Base-by-base conservation (phyloP, 1,140 invertebrate genomes). In the Lethocerus indicus region DNA sequence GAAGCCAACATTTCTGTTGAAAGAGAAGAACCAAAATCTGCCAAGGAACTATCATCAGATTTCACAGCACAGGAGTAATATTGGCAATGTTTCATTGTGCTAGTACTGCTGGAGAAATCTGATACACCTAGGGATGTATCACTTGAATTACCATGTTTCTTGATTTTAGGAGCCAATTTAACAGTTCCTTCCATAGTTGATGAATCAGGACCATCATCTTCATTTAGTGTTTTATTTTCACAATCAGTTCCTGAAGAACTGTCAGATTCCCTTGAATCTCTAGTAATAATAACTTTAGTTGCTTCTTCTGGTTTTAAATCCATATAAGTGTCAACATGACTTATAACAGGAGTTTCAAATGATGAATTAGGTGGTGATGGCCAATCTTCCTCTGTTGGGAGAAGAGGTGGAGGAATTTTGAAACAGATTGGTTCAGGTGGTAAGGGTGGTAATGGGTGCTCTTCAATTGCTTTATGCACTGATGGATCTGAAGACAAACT, bases 251-350 rank as follows among this genome's bases (percentile, higher is more conserved):
- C 57, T 27, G 54, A 54, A 6, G 49, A 52, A 2, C 52, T 47
- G n/a, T 56, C 57, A 39, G 59, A 59, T 36, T 59, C 54, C 37
- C 47, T 51, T 7, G 42, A 23, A 44, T 59, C 71, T 44, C 28
- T 24, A 24, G 71, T 77, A 51, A 74, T 71, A 4, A 76, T 63
- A 0, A 86, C 81, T 61, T 80, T 81, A 35, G 75, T 74, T 2
- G 73, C 69, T 62, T 76, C 73, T 64, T 82, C 78, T 0, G 74
- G 78, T 59, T 81, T 79, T 32, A 78, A 74, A 52, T 78, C 82
- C 66, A 83, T 77, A 55, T 83, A 87, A 24, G 83, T 84, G 64
- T 87, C 79, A n/a, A 88, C 78, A 60, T 82, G 81, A 59, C 80
- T 81, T n/a, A 84, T 72, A 13, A 78, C 64, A 24, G 69, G 69